Evolutionary conservation across 2,797 vertebrate genomes (phyloP), one percentile per base, ranked within the genome.

Genomic region (Cryptoblepharus egeriae): DNA sequence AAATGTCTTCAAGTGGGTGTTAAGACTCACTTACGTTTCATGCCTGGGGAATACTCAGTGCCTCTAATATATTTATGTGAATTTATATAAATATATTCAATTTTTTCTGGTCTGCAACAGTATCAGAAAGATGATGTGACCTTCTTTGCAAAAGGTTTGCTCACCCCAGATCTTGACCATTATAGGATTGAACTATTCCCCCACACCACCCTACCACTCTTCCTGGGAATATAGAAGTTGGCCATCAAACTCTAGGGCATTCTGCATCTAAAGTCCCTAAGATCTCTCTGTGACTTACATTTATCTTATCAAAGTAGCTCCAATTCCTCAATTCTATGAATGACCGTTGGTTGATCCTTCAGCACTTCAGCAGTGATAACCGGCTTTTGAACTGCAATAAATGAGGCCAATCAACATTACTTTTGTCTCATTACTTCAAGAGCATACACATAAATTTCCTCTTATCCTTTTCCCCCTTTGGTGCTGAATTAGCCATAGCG

Each of bases 371-470:
- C 8, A 35, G 82, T 61, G 90, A 85, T 85, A 91, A 93, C 93
- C 91, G 93, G 91, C 87, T 91, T 92, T 92, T 89, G 92, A 93
- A 87, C 92, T 90, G 88, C 90, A 80, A 84, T 81, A 91, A 94
- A 93, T 92, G 93, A 94, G 91, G 91, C 93, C 92, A 93, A 87
- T 93, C 92, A 91, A 88, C 92, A 88, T 92, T 83, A 89, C 92
- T 93, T 93, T 93, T 92, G 84, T 93, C 91, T 92, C 91, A 90
- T 94, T 92, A 93, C 90, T 94, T 94, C 91, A 88, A 95, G 94
- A 93, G 91, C 92, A 88, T 91, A 90, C 86, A 93, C 86, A 84
- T 90, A 92, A 83, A 87, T 92, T 88, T 91, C 88, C 92, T 91
- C 90, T 90, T 88, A 88, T 91, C 87, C 87, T 88, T 79, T 83